Conservation (phyloP, 2,888 invertebrate genomes). For the Cerastis rubricosa region DNA sequence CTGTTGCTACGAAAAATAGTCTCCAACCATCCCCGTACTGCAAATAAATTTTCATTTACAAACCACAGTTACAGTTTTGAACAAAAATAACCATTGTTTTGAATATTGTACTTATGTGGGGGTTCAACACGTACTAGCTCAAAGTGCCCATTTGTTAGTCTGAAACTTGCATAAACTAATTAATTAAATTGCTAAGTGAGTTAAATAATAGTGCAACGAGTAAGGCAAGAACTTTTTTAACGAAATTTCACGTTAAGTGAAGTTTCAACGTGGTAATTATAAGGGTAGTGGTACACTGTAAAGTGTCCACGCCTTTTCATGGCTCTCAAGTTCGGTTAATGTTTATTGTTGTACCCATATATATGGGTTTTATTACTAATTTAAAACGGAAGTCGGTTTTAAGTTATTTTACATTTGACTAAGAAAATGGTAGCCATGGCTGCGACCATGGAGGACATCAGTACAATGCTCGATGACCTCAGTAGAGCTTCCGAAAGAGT, state of each 20-base stretch:
- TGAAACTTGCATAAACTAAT: constrained; percentile 58
- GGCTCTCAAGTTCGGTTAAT: constrained; percentile 10
- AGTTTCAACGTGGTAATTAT: constrained; percentile 42
- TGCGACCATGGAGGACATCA: no score
- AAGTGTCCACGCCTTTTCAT: constrained; percentile 27
- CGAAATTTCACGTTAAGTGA: constrained; percentile 49
- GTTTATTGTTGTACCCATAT: constrained; percentile 6
- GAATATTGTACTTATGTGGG: constrained; percentile 28
- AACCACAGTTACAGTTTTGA: constrained; percentile 49
- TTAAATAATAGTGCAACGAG: constrained; percentile 62
- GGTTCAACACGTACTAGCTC: constrained; percentile 52
- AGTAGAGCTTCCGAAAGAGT: no score
- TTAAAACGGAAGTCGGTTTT: constrained; percentile 1
- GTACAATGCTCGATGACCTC: no score
- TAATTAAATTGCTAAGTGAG: constrained; percentile 57
- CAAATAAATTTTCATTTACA: constrained; percentile 54
- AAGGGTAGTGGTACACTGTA: not conserved
- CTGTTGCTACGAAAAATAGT: constrained; percentile 31
- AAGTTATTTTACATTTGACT: constrained; percentile 7
- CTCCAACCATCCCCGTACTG: constrained; percentile 15
- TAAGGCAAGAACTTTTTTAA: constrained; percentile 51
- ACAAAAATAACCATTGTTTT: constrained; percentile 53
- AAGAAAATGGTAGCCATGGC: no score
- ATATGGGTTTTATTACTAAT: constrained; percentile 11
- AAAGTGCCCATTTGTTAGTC: constrained; percentile 57